Evolutionary conservation across 2,888 invertebrate species (phyloP).

Genomic region (Pelosia muscerda): DNA sequence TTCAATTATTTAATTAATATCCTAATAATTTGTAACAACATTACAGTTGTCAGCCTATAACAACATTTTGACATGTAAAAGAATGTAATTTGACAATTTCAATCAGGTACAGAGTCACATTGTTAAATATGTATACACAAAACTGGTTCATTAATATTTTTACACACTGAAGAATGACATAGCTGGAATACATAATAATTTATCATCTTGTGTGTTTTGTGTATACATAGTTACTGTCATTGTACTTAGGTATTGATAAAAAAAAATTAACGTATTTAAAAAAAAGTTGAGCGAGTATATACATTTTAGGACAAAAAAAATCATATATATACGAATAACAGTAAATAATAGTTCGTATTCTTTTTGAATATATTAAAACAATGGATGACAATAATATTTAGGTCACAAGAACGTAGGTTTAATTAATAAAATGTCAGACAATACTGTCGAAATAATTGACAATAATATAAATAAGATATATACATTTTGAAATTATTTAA

Average conservation of each 20-base stretch:
- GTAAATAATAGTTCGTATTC: background rate
- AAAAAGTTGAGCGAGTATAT: slow-evolving; percentile 14
- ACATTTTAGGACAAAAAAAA: background rate
- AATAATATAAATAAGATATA: slow-evolving; percentile 29
- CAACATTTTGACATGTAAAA: background rate
- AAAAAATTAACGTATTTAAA: too few species aligned
- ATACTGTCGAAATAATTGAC: slow-evolving; percentile 37
- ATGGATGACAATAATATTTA: slow-evolving; percentile 35
- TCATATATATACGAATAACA: background rate
- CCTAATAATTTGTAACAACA: too few species aligned
- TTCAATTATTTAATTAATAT: background rate
- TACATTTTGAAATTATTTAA: slow-evolving; percentile 7
- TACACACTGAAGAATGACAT: background rate
- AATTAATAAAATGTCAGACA: slow-evolving; percentile 35
- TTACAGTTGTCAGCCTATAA: slow-evolving; percentile 7
- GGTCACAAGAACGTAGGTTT: slow-evolving; percentile 26
- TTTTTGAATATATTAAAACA: background rate
- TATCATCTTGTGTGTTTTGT: background rate
- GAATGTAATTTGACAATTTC: background rate
- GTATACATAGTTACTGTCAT: background rate
- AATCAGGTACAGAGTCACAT: background rate
- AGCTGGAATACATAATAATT: background rate
- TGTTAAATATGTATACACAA: background rate
- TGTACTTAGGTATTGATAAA: background rate
- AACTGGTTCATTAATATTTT: background rate